Evolutionary conservation across 2,888 invertebrate genomes (phyloP), one percentile per base, ranked within the genome.

Genomic region (Tipula confusa): DNA sequence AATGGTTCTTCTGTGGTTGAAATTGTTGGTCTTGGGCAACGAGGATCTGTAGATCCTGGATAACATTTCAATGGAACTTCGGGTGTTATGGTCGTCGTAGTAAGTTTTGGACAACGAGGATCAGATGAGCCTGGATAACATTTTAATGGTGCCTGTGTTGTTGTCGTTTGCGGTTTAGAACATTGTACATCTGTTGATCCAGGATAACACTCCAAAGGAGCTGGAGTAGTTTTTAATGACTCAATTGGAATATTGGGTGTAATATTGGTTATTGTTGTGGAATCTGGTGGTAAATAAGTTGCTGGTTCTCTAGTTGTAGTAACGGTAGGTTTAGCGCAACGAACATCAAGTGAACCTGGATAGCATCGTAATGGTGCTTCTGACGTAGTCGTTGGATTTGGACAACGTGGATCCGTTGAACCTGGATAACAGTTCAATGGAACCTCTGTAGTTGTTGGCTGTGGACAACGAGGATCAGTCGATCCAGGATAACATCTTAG

Each of bases 341-440:
- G 86, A 0, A 89, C 88, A 85, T 90, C 89, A 0, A 83, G 86
- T 11, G 88, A 88, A 2, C 90, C 90, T 1, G 89, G 89, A 84
- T 84, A 91, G 89, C 85, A 91, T 89, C 85, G 90, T 89, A 31
- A 90, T 64, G 85, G 90, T 89, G 29, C 90, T 89, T 86, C 18
- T 11, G 84, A 83, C 82, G 86, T 84, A 18, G 84, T 84, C 84
- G 88, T n/a, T 24, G 0, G 87, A 80, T 84, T 86, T 0, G 88
- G 88, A 5, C 88, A 90, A 86, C 84, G 87, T 84, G 84, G 89
- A 87, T 87, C 89, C 0, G 4, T 88, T 85, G 86, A 88, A 86
- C 84, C 88, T 64, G 79, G 88, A 83, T 86, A 87, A 83, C 89
- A 89, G 2, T 83, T 84, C 64, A 64, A 64, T 24, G 85, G 85